Percentiles rank a stretch among this genome's conserved stretches.
phyloP scores from a whole-genome alignment of 2,113 vertebrate species.

The Agelaius phoeniceus region DNA sequence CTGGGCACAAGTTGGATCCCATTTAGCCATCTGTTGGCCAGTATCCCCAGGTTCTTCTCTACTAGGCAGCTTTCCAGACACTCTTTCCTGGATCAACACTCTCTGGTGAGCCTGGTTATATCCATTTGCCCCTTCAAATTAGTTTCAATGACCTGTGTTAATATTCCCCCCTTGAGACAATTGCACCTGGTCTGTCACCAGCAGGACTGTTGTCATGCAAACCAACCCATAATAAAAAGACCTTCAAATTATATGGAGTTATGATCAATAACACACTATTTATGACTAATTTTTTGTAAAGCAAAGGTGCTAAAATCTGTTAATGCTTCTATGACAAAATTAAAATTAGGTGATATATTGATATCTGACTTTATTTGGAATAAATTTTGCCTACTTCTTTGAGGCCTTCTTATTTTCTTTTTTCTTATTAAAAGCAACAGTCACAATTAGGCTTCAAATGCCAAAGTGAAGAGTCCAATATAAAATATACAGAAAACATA shows the following conservation, averaged over 20 bases:
- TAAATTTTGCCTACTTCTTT: background rate
- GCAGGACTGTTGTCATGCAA: background rate
- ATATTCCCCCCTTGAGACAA: background rate
- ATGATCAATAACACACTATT: background rate
- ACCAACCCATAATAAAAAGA: background rate
- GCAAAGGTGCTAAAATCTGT: background rate
- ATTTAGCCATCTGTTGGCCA: background rate
- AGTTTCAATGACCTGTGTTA: background rate
- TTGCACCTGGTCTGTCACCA: background rate
- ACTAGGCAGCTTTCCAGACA: background rate
- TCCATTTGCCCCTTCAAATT: background rate
- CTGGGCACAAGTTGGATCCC: background rate
- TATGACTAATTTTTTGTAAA: background rate
- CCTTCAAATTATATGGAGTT: background rate
- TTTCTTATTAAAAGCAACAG: background rate
- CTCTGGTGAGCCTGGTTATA: background rate
- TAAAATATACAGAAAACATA: background rate
- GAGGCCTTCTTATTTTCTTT: background rate
- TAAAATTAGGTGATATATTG: background rate
- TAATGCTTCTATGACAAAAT: background rate
- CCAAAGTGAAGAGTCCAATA: background rate
- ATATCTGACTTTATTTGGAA: background rate
- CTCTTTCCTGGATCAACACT: background rate
- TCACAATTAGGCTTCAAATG: background rate
- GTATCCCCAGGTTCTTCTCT: background rate